Evolutionary conservation across 2,797 vertebrate species (phyloP).

Genomic region (Girardinus metallicus): DNA sequence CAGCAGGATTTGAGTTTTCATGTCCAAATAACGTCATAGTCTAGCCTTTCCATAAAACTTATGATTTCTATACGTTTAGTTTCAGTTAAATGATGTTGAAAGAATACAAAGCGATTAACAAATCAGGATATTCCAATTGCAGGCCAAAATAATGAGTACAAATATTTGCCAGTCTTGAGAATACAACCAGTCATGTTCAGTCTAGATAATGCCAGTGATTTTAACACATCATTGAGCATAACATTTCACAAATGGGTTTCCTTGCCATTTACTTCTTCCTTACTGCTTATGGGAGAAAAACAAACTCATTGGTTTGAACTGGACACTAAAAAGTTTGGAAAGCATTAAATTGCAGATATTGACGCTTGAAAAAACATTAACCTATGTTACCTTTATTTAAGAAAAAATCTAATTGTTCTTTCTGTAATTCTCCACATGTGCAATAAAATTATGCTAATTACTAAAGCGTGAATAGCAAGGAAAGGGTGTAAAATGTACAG

Average conservation of each 20-base stretch:
- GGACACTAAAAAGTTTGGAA: background rate
- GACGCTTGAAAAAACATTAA: background rate
- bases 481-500: too few relatives aligned
- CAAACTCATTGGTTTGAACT: background rate
- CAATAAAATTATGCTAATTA: background rate
- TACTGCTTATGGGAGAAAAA: background rate
- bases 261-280: background rate
- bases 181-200: background rate
- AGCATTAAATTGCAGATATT: background rate
- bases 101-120: background rate
- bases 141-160: background rate
- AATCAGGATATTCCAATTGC: background rate
- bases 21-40: background rate
- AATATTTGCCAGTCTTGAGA: background rate
- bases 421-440: background rate
- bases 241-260: background rate
- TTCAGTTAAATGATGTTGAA: background rate
- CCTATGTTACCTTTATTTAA: background rate
- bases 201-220: background rate
- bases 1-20: background rate
- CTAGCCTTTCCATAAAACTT: background rate
- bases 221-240: background rate
- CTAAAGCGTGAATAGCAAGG: too few relatives aligned
- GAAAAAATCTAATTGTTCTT: background rate
- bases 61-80: background rate